Base-by-base conservation (phyloP, 2,113 vertebrate species). In the Otocyon megalotis region DNA sequence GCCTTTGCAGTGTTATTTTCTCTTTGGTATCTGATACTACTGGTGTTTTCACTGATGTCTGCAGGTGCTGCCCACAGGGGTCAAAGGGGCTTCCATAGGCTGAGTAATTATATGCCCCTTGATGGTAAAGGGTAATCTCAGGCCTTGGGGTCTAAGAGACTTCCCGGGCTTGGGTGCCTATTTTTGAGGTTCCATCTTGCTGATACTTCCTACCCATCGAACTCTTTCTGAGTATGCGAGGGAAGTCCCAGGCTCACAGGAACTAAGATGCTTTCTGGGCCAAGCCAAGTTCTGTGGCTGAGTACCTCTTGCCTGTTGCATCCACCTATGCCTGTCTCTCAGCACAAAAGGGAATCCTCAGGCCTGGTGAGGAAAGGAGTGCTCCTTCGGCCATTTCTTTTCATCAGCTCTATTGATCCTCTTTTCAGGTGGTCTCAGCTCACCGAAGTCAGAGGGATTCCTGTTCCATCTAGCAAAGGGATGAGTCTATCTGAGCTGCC, bases 31-130 rank as follows among this genome's bases (percentile, higher is more conserved):
- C 8, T 93, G 24, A 53, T 50, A 32, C 6, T 74, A 8, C 6
- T 48, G 8, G 8, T 17, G 24, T 1, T 48, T 50, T 30, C 37
- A 62, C 8, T 43, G 4, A n/a, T 8, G 2, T 16, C 72, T 32
- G 19, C 15, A 50, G 3, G 8, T n/a, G 7, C 16, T 65, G 9
- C 5, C n/a, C 8, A 16, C 0, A 92, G 26, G 2, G 3, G 0
- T 32, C 50, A 1, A n/a, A 83, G 13, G 8, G 7, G 3, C 37
- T 56, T 30, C 48, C 16, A 83, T 5, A 71, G 53, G 30, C 9
- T 7, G 5, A 2, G 7, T 86, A 19, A 86, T 37, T 9, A 56
- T 37, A 2, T 14, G 4, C 58, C 35, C 48, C 17, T 79, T 67
- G 2, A 3, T 81, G 8, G 19, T 37, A 10, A 26, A 76, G 30